phyloP scores from a whole-genome alignment of 2,888 invertebrate genomes.

The Nemotelus nigrinus region DNA sequence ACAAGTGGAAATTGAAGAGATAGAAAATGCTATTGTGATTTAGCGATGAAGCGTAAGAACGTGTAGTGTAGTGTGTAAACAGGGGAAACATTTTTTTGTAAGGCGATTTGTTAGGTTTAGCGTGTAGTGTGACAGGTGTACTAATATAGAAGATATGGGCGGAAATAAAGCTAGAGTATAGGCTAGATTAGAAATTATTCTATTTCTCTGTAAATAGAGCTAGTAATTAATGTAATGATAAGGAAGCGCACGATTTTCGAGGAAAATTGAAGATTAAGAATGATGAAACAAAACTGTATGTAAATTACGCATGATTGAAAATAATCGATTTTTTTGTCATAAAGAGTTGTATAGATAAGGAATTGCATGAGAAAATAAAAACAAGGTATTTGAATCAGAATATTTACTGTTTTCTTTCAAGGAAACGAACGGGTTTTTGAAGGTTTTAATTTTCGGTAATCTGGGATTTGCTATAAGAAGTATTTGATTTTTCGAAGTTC shows the following conservation, averaged over 20 bases:
- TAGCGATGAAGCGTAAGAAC: conserved; percentile 1
- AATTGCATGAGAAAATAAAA: conserved; percentile 36
- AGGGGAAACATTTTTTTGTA: no score
- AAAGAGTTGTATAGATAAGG: conserved; percentile 12
- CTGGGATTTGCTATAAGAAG: no score
- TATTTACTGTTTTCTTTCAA: neutral
- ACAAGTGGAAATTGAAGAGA: neutral
- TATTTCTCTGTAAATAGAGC: conserved; percentile 20
- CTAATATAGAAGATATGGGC: no score
- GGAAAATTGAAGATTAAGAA: conserved; percentile 2
- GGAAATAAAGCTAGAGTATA: no score
- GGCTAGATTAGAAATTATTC: neutral
- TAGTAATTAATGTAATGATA: conserved; percentile 14
- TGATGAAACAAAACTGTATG: neutral
- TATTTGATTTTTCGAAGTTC: no score
- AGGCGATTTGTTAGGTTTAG: no score
- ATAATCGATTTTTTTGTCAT: conserved; percentile 26
- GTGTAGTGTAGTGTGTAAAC: no score
- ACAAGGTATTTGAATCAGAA: neutral
- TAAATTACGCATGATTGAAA: neutral
- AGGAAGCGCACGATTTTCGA: neutral
- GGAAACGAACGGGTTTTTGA: no score
- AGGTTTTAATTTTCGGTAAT: no score
- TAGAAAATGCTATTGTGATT: conserved; percentile 9
- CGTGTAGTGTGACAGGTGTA: no score